phyloP scores from a whole-genome alignment of 2,797 vertebrate species.

The Gadopsis bispinosus region DNA sequence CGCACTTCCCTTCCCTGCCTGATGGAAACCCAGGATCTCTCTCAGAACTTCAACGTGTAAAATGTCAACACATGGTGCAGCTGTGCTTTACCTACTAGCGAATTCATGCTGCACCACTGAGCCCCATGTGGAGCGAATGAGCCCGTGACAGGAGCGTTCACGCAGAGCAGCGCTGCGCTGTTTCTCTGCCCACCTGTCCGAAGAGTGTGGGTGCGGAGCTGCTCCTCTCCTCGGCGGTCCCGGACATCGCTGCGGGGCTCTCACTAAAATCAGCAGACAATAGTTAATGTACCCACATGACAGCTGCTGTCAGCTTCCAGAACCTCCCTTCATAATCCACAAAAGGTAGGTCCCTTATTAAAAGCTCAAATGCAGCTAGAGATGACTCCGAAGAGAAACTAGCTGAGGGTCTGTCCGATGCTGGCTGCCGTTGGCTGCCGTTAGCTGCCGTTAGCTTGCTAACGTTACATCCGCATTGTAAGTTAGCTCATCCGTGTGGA shows the following conservation, averaged over 20 bases:
- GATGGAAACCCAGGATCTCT: neutral
- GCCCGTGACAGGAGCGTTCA: neutral
- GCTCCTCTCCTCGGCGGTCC: constrained; percentile 35
- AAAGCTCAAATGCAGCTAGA: neutral
- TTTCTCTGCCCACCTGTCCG: constrained; percentile 69
- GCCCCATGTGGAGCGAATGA: neutral
- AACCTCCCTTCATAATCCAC: neutral
- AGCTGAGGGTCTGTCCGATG: no score
- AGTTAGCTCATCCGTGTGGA: neutral
- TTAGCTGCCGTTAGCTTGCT: neutral
- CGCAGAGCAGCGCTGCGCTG: neutral
- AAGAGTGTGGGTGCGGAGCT: constrained; percentile 53
- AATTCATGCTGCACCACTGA: neutral
- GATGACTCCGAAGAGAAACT: neutral
- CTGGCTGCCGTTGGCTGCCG: no score
- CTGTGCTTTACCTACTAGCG: neutral
- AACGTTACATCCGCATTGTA: neutral
- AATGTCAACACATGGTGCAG: neutral
- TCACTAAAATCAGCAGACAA: neutral
- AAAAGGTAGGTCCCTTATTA: neutral
- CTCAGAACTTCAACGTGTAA: neutral
- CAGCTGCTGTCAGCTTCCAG: no score
- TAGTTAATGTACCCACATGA: neutral
- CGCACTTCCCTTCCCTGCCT: neutral
- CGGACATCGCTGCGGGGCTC: constrained; percentile 56